Percentiles rank a stretch among this genome's conserved stretches.
These are phyloP conservation scores for Zelleria hepariella DNA, from an alignment of 2,888 invertebrate genomes.

Conservation along the genomic window DNA sequence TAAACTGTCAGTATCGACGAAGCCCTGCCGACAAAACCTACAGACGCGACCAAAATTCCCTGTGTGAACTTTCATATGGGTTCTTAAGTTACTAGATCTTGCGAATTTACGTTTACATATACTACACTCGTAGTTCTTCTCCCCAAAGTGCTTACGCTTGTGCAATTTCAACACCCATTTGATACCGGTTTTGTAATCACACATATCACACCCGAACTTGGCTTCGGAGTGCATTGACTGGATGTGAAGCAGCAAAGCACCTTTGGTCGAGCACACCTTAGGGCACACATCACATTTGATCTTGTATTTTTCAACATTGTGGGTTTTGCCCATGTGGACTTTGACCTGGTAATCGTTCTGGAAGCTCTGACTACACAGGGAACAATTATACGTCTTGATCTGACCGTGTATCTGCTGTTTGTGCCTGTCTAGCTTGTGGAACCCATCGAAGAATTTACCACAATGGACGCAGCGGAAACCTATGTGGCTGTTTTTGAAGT, in stretches of 20 bases:
- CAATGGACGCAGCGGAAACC: constrained; percentile 44
- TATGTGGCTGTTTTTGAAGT: constrained; percentile 34
- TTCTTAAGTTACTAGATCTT: constrained; percentile 60
- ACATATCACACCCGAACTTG: constrained; percentile 41
- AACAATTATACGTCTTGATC: constrained; percentile 29
- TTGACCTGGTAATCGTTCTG: constrained; percentile 39
- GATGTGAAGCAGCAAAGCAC: constrained; percentile 64
- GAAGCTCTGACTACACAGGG: constrained; percentile 34
- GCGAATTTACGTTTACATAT: constrained; percentile 68
- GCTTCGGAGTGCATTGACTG: constrained; percentile 57
- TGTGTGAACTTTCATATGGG: constrained; percentile 52
- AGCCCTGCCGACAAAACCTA: constrained; percentile 39
- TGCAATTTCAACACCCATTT: constrained; percentile 53
- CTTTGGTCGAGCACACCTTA: constrained; percentile 57
- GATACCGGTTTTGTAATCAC: constrained; percentile 42
- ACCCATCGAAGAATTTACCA: constrained; percentile 49
- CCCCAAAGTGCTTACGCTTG: constrained; percentile 59
- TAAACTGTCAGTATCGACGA: constrained; percentile 30
- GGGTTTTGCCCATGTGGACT: constrained; percentile 51
- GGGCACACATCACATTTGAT: constrained; percentile 55
- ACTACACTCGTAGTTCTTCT: constrained; percentile 64
- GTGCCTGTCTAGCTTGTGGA: constrained; percentile 35
- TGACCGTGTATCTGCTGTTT: constrained; percentile 38
- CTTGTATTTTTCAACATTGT: constrained; percentile 47
- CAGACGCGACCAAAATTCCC: constrained; percentile 44